phyloP scores from a whole-genome alignment of 1,140 invertebrate species.

The Eriocheir sinensis region DNA sequence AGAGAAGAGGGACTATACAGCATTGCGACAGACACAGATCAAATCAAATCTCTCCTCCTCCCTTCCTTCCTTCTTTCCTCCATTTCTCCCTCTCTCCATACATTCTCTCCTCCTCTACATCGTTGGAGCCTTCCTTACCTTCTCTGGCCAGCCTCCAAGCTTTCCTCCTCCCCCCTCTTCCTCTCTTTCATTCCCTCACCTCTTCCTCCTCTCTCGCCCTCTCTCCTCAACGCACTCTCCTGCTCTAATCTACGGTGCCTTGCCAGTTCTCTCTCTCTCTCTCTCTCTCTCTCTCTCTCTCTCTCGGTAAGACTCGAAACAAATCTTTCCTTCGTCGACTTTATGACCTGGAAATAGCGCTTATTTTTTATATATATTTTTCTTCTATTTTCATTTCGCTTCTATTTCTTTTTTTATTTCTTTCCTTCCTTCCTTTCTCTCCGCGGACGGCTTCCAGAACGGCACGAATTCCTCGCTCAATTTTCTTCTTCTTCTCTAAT shows the following conservation, averaged over 20 bases:
- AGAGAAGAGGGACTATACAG: background rate
- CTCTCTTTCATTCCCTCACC: background rate
- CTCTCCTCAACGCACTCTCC: slow-evolving; percentile 13
- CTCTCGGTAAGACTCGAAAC: too few relatives aligned
- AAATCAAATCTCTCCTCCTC: too few relatives aligned
- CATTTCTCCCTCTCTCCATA: background rate
- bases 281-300: slow-evolving; percentile 44
- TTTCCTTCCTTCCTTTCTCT: too few relatives aligned
- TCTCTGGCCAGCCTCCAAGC: background rate
- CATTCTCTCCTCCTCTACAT: background rate
- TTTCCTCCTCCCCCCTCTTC: background rate
- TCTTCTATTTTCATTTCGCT: background rate
- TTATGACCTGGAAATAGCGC: background rate
- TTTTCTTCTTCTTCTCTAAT: background rate
- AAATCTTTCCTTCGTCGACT: background rate
- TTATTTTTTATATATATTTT: background rate
- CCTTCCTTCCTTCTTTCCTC: too few relatives aligned
- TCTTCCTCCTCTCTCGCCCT: too few relatives aligned
- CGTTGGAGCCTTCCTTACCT: background rate
- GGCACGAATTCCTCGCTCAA: background rate
- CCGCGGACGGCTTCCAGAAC: background rate
- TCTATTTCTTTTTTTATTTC: too few relatives aligned
- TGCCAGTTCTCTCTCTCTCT: slow-evolving; percentile 43
- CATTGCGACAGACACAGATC: background rate
- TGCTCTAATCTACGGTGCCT: background rate